Conservation (phyloP, 2,888 invertebrate species). For the Argyresthia goedartella region DNA sequence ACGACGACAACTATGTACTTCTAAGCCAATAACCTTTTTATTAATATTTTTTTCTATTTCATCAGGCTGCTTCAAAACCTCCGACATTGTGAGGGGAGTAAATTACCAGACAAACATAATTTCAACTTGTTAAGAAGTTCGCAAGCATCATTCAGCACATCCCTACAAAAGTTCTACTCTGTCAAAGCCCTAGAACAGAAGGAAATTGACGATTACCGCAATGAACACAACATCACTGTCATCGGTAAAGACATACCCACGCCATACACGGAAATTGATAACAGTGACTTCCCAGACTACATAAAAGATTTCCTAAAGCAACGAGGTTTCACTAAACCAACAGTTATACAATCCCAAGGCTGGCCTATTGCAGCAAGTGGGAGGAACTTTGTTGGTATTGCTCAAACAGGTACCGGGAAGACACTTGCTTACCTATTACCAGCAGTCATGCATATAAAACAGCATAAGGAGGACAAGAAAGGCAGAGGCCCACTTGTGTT, state of each 20-base stretch:
- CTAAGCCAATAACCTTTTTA: neutral
- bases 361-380: conserved; percentile 89
- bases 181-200: conserved; percentile 30
- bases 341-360: conserved; percentile 86
- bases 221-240: conserved; percentile 78
- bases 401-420: conserved; percentile 86
- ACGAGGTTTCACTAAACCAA: conserved; percentile 79
- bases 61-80: neutral
- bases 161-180: conserved; percentile 29
- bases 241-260: conserved; percentile 79
- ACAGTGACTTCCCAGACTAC: conserved; percentile 80
- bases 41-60: neutral
- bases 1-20: neutral
- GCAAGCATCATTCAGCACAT: neutral
- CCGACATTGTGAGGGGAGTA: neutral
- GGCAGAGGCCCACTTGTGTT: conserved; percentile 86
- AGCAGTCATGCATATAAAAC: conserved; percentile 84
- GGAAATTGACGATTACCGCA: conserved; percentile 75
- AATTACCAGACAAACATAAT: neutral
- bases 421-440: conserved; percentile 84
- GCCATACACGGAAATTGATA: conserved; percentile 81
- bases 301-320: conserved; percentile 73
- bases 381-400: conserved; percentile 86
- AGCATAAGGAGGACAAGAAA: conserved; percentile 64
- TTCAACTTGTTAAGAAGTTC: neutral